Evolutionary conservation across 2,797 vertebrate genomes (phyloP), one percentile per base, ranked within the genome.

Genomic region (Dryobates pubescens): DNA sequence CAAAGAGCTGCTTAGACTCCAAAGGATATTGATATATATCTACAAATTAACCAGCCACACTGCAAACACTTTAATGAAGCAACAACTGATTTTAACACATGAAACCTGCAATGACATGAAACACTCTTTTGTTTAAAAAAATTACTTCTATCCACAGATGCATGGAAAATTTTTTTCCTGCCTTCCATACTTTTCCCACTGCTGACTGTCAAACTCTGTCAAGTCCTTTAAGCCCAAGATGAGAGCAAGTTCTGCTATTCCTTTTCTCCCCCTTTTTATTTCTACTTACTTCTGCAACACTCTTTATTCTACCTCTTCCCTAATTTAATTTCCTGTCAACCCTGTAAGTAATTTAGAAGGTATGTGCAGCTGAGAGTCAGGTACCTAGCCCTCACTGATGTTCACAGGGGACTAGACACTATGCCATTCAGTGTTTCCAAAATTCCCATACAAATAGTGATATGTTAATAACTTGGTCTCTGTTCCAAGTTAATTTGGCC

Each of bases 31-130:
- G 49, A 19, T 38, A 43, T 15, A 20, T 67, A 75, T 53, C 56
- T 92, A 74, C 63, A 92, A 58, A 71, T 59, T 81, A 32, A 76
- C 49, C 89, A 94, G 79, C 91, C 88, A 94, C 65, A 90, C 82
- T 94, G 87, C 89, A 96, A 96, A 96, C 45, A 58, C 77, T 93
- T 59, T 93, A 92, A 95, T 61, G 81, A 95, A 96, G 88, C 73
- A 97, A 94, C 82, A 94, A 93, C 58, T 89, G 45, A 72, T 91
- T 90, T 90, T 73, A 91, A 67, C 12, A 57, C 15, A 22, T 41
- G 54, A 83, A 92, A 94, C 17, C 24, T 86, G n/a, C 32, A 86
- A 91, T 88, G 89, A 69, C 18, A 49, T 69, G 2, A 67, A 90
- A 83, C 73, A 68, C 16, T 56, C 38, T 53, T 96, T 82, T 95